phyloP scores from a whole-genome alignment of 1,140 invertebrate genomes.

The Drosophila ohnishii region DNA sequence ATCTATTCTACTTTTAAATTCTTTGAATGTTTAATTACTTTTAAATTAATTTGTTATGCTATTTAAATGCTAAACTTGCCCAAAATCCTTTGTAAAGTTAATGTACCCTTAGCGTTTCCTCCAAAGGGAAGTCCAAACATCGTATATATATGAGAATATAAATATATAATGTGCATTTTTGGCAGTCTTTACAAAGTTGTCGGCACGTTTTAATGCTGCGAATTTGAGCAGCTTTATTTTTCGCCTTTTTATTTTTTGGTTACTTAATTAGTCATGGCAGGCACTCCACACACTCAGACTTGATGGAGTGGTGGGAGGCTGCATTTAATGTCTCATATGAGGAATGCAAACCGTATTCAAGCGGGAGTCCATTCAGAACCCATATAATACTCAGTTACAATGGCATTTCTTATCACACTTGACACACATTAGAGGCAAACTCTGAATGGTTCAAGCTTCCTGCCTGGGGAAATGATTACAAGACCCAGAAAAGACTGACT shows the following conservation, averaged over 20 bases:
- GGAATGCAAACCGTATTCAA: slow-evolving; percentile 15
- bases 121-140: slow-evolving; percentile 14
- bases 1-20: too few species aligned
- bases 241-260: slow-evolving; percentile 53
- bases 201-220: slow-evolving; percentile 72
- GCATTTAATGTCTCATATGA: background rate
- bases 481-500: background rate
- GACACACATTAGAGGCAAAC: slow-evolving; percentile 64
- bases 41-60: background rate
- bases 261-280: slow-evolving; percentile 76
- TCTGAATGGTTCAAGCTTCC: slow-evolving; percentile 31
- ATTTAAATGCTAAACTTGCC: background rate
- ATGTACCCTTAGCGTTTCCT: background rate
- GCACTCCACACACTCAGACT: slow-evolving; percentile 6
- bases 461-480: slow-evolving; percentile 34
- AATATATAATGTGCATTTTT: slow-evolving; percentile 42
- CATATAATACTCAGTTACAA: slow-evolving; percentile 6
- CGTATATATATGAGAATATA: slow-evolving; percentile 22
- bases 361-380: slow-evolving; percentile 6
- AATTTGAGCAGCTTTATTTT: slow-evolving; percentile 55
- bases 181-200: slow-evolving; percentile 75
- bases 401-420: slow-evolving; percentile 58
- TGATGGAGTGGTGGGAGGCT: slow-evolving; percentile 2
- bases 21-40: background rate
- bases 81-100: background rate